A percentile compares a stretch with the other conserved stretches of the same genome.
These are phyloP conservation scores for Panthera uncia DNA, from an alignment of 2,113 vertebrate genomes.

Conservation along the genomic window DNA sequence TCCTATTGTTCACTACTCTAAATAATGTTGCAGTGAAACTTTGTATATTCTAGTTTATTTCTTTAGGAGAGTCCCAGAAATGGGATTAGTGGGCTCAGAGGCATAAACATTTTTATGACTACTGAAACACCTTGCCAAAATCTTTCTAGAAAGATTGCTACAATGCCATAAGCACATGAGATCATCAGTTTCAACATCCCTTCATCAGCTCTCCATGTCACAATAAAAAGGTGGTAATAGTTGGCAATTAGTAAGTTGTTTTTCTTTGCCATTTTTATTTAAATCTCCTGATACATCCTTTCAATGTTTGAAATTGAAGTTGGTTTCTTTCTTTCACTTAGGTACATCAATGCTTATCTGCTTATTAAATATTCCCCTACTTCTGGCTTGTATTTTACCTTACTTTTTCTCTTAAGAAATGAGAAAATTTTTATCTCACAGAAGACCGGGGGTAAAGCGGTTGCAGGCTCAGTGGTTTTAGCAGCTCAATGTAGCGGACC, in stretches of 20 bases:
- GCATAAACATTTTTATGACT: not conserved
- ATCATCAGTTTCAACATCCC: not conserved
- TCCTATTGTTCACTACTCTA: not conserved
- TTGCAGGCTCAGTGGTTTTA: not conserved
- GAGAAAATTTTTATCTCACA: not conserved
- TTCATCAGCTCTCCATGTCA: not conserved
- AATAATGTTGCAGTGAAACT: not conserved
- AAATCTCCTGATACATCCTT: not conserved
- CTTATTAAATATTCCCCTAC: not conserved
- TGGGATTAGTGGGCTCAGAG: not conserved
- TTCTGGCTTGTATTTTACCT: not conserved
- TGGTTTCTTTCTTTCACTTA: not conserved
- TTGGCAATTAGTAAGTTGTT: not conserved
- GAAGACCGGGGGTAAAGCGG: not conserved
- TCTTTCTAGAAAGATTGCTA: not conserved
- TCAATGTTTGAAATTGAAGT: not conserved
- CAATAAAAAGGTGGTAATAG: not conserved
- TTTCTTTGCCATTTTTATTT: not conserved
- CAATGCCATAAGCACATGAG: not conserved
- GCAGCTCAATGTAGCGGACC: not conserved
- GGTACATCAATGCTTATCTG: not conserved
- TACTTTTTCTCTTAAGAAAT: constrained; percentile 3
- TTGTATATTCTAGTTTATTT: constrained; percentile 5
- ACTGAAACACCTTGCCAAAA: constrained; percentile 3
- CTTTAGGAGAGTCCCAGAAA: not conserved